Percentiles rank a stretch among this genome's conserved stretches.
These are phyloP conservation scores for Plebejus anna DNA, from an alignment of 2,888 invertebrate genomes.

Conservation along the genomic window DNA sequence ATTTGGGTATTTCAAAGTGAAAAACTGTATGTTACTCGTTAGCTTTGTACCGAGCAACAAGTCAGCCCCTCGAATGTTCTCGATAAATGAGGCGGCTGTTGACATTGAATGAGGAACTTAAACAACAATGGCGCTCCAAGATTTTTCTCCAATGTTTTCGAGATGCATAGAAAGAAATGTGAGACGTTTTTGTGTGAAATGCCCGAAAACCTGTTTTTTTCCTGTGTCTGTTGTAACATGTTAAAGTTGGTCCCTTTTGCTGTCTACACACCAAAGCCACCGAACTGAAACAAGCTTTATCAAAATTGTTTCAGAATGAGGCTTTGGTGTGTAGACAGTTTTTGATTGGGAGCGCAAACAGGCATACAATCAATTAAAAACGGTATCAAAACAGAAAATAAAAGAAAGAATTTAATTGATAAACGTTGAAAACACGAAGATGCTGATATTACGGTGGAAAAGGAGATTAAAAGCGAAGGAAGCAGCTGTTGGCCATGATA, in stretches of 20 bases:
- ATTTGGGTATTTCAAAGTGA: background rate
- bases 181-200: background rate
- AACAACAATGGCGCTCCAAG: slow-evolving; percentile 24
- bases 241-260: too few relatives aligned
- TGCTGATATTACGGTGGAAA: background rate
- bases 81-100: slow-evolving; percentile 25
- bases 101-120: slow-evolving; percentile 21
- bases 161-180: background rate
- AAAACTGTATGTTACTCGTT: slow-evolving; percentile 13
- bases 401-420: background rate
- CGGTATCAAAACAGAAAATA: background rate
- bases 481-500: slow-evolving; percentile 3
- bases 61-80: slow-evolving; percentile 22
- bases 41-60: slow-evolving; percentile 27
- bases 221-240: too few relatives aligned
- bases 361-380: background rate
- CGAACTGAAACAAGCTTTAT: too few relatives aligned
- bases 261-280: too few relatives aligned
- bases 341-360: too few relatives aligned
- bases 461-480: slow-evolving; percentile 14
- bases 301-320: too few relatives aligned
- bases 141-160: background rate
- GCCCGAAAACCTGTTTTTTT: background rate
- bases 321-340: too few relatives aligned
- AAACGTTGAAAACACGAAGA: background rate